Conservation (phyloP, 2,113 vertebrate species). For the Atlantisia rogersi region DNA sequence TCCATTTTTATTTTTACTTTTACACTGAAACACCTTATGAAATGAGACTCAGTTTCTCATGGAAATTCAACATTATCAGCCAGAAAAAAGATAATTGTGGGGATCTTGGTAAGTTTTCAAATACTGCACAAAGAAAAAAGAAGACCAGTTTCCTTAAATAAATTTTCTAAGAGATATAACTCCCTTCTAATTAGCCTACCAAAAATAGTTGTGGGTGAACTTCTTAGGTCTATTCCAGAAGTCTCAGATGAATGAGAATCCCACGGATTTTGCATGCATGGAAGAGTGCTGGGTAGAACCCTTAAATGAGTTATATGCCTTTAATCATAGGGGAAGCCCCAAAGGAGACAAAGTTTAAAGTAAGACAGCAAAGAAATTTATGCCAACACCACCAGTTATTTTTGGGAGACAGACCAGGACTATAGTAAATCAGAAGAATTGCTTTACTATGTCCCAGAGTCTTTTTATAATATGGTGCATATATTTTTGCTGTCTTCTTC, state of each 20-base stretch:
- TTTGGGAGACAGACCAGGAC: neutral
- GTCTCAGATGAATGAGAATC: neutral
- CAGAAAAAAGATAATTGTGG: neutral
- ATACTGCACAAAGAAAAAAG: neutral
- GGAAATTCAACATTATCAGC: neutral
- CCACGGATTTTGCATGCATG: neutral
- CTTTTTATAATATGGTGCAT: neutral
- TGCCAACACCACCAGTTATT: neutral
- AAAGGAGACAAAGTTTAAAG: neutral
- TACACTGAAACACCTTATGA: neutral
- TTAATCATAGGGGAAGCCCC: neutral
- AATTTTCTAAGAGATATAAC: neutral
- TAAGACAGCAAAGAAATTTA: neutral
- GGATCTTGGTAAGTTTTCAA: neutral
- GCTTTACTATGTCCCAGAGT: neutral
- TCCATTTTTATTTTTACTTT: neutral
- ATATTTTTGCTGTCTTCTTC: neutral
- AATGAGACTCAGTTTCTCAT: neutral
- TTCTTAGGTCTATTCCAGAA: neutral
- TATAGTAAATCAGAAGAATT: constrained; percentile 17
- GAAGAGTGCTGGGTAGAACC: neutral
- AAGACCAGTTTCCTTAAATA: neutral
- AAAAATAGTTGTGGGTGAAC: neutral
- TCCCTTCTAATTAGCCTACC: neutral
- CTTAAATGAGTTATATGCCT: neutral